Conservation (phyloP, 1,140 invertebrate genomes). For the Orchesella cincta region DNA sequence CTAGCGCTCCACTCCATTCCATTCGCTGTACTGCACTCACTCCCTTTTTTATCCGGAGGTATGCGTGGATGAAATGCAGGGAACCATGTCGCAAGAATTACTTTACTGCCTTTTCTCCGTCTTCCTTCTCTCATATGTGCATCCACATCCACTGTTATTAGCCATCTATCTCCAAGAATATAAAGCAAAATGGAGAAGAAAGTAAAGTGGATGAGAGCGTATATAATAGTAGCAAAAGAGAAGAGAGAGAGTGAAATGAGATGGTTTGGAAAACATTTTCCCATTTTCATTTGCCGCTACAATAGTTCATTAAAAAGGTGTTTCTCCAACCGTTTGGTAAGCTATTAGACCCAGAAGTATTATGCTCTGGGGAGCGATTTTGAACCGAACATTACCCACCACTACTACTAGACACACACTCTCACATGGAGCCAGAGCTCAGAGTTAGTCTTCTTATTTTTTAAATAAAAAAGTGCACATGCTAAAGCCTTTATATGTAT, state of each 20-base stretch:
- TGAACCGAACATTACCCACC: slow-evolving; percentile 48
- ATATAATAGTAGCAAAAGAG: not conserved
- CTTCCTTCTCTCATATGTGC: not conserved
- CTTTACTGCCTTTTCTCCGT: not conserved
- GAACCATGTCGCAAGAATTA: slow-evolving; percentile 2
- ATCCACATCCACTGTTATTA: slow-evolving; percentile 4
- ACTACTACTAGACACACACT: no score
- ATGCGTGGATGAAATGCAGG: slow-evolving; percentile 17
- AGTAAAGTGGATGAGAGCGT: not conserved
- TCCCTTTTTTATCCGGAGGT: no score
- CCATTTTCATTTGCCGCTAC: slow-evolving; percentile 50
- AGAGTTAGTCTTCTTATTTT: not conserved
- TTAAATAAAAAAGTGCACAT: not conserved
- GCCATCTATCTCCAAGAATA: not conserved
- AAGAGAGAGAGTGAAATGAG: not conserved
- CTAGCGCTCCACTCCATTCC: not conserved
- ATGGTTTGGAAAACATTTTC: slow-evolving; percentile 38
- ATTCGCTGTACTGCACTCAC: not conserved
- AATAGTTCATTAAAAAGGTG: slow-evolving; percentile 51
- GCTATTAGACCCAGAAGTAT: slow-evolving; percentile 48
- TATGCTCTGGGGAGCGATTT: slow-evolving; percentile 47
- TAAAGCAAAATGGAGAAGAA: slow-evolving; percentile 17
- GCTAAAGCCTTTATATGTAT: not conserved
- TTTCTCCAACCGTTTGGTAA: slow-evolving; percentile 50
- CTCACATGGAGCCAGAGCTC: no score